Conservation (phyloP, 2,888 invertebrate species). For the Axea sp. region DNA sequence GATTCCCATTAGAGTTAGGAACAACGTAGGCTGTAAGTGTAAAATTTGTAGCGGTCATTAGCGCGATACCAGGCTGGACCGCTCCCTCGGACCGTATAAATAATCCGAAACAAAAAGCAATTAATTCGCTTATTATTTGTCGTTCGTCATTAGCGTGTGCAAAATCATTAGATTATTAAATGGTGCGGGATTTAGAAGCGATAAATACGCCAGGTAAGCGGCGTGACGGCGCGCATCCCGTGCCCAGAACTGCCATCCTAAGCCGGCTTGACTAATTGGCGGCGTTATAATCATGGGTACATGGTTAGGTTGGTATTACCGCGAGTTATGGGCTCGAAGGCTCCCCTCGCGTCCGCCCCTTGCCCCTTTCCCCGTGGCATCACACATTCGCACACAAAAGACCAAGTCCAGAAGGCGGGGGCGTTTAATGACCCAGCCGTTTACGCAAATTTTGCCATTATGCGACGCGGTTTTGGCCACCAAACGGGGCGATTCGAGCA, state of each 20-base stretch:
- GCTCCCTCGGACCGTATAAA: conserved; percentile 27
- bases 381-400: conserved; percentile 62
- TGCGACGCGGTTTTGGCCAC: conserved; percentile 76
- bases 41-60: conserved; percentile 50
- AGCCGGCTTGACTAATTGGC: conserved; percentile 80
- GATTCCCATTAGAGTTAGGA: conserved; percentile 31
- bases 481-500: conserved; percentile 68
- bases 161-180: conserved; percentile 55
- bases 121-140: conserved; percentile 52
- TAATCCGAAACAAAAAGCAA: conserved; percentile 46
- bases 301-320: conserved; percentile 79
- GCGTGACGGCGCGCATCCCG: conserved; percentile 68
- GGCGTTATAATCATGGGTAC: conserved; percentile 79
- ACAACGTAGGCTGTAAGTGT: conserved; percentile 28
- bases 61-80: conserved; percentile 37
- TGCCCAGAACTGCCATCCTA: conserved; percentile 75
- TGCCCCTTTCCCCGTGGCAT: conserved; percentile 23
- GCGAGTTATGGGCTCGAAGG: conserved; percentile 77
- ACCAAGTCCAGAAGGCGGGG: conserved; percentile 59
- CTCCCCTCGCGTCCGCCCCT: conserved; percentile 35
- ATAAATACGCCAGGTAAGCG: conserved; percentile 53
- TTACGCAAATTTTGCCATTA: conserved; percentile 80
- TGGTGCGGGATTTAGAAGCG: conserved; percentile 48
- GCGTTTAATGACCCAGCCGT: conserved; percentile 78
- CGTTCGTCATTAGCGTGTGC: conserved; percentile 42